phyloP scores from a whole-genome alignment of 2,113 vertebrate genomes.

The Leucoraja erinaceus region DNA sequence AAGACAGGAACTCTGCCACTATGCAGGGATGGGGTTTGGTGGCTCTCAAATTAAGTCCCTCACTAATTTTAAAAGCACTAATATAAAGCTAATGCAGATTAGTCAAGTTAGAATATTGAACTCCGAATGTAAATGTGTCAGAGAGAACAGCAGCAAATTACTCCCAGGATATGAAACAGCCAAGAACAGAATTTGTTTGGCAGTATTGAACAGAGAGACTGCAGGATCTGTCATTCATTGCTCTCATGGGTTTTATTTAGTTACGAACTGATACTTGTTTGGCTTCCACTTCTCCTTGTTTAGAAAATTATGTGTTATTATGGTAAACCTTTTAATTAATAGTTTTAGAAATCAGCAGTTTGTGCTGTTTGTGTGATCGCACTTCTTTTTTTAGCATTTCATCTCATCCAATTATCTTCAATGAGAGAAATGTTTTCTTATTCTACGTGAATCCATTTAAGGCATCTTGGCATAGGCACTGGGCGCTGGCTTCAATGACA shows the following conservation, averaged over 20 bases:
- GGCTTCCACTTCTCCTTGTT: background rate
- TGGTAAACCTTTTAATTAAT: background rate
- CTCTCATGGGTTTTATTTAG: background rate
- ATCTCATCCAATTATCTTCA: background rate
- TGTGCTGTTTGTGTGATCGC: background rate
- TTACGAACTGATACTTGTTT: background rate
- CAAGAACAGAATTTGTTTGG: background rate
- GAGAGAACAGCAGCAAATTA: background rate
- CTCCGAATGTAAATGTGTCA: background rate
- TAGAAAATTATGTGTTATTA: background rate
- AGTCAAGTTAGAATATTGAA: background rate
- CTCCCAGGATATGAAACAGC: slow-evolving; percentile 10
- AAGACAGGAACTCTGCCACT: too few species aligned
- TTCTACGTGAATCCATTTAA: too few species aligned
- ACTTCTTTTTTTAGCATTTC: background rate
- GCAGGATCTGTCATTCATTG: slow-evolving; percentile 11
- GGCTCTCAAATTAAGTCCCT: too few species aligned
- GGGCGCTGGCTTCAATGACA: background rate
- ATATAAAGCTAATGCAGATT: slow-evolving; percentile 10
- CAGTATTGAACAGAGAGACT: background rate
- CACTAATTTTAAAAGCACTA: background rate
- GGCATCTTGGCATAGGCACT: background rate
- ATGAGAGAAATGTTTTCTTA: background rate
- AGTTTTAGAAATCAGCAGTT: background rate
- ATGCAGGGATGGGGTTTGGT: too few species aligned